Evolutionary conservation across 2,797 vertebrate genomes (phyloP).

Genomic region (Leuciscus waleckii): DNA sequence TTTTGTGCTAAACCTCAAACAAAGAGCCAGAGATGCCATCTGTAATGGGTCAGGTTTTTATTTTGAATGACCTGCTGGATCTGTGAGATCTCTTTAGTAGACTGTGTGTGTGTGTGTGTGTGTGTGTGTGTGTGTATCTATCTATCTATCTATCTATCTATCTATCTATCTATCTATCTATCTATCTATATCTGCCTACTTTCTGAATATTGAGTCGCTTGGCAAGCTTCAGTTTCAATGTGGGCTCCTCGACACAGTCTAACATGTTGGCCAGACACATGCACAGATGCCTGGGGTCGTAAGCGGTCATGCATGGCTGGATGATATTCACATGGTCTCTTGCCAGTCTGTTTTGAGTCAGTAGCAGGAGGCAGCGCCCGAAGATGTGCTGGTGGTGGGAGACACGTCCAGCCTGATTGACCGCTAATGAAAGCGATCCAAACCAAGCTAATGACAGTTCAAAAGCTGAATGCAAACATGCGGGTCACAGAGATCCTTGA

Average conservation of each 20-base stretch:
- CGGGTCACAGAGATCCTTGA: background rate
- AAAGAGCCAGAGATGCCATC: background rate
- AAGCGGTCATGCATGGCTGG: slow-evolving; percentile 26
- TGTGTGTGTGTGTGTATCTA: background rate
- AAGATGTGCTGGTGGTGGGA: slow-evolving; percentile 23
- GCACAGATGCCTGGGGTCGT: slow-evolving; percentile 25
- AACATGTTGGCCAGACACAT: slow-evolving; percentile 25
- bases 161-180: background rate
- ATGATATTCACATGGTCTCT: slow-evolving; percentile 45
- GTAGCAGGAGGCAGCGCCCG: slow-evolving; percentile 7
- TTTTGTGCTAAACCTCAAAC: background rate
- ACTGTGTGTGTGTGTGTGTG: background rate
- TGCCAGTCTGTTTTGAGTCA: slow-evolving; percentile 16
- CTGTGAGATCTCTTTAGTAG: background rate
- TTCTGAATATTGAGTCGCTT: background rate
- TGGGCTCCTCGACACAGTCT: background rate
- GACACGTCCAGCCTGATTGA: background rate
- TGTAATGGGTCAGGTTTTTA: background rate
- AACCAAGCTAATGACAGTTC: background rate
- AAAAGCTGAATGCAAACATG: background rate
- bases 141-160: too few relatives aligned
- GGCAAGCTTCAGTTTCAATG: background rate
- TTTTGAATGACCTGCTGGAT: background rate
- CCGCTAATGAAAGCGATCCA: slow-evolving; percentile 14
- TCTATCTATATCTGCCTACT: too few relatives aligned